Evolutionary conservation across 2,888 invertebrate species (phyloP), one percentile per base, ranked within the genome.

Genomic region (Ptycholaimellus sp.): DNA sequence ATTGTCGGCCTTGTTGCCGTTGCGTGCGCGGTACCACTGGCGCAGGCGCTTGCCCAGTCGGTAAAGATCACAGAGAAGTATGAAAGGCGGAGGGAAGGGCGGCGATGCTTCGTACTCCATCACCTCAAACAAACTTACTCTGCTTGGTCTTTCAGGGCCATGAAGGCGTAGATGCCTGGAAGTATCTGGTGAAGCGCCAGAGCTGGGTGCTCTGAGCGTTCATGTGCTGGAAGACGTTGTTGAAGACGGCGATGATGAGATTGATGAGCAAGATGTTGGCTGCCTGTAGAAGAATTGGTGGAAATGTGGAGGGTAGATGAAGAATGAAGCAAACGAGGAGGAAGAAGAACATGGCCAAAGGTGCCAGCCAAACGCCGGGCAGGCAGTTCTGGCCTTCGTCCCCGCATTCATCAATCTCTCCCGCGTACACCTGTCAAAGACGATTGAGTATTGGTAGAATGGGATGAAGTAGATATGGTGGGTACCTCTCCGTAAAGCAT

Each of bases 401-500:
- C 13, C 54, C 54, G 29, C 55, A 55, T 5, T 46, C 46, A 64
- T 87, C 82, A 55, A 93, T 93, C 54, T 79, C 76, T 54, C 76
- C 76, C 22, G 90, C 90, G 64, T 87, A 93, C 48, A n/a, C n/a
- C n/a, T 18, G n/a, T n/a, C n/a, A n/a, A n/a, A n/a, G n/a, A n/a
- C n/a, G n/a, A n/a, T n/a, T n/a, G n/a, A n/a, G n/a, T n/a, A n/a
- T n/a, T n/a, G n/a, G n/a, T n/a, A n/a, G n/a, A n/a, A n/a, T n/a
- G n/a, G n/a, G n/a, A n/a, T n/a, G n/a, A n/a, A n/a, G n/a, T n/a
- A n/a, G n/a, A n/a, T n/a, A n/a, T n/a, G n/a, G n/a, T n/a, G n/a
- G n/a, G n/a, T n/a, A 93, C 67, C 66, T 96, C 93, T 52, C 96
- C 93, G 63, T 96, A 96, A 62, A 96, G 71, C 93, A 93, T 96